Evolutionary conservation across 2,888 invertebrate genomes (phyloP), one percentile per base, ranked within the genome.

Genomic region (Pristionchus mayeri): DNA sequence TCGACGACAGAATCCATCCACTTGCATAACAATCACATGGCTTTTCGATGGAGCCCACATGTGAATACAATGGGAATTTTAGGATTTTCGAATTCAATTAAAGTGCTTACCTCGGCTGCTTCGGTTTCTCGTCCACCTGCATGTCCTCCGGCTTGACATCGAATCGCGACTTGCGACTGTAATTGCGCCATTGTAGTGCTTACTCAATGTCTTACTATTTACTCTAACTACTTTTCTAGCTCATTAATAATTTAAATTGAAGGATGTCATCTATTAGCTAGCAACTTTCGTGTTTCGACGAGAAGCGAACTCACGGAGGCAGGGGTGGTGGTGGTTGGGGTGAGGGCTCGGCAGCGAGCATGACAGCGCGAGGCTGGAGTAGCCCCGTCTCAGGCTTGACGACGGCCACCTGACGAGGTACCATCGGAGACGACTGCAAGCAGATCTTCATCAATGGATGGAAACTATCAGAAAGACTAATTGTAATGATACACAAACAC

Each of bases 121-220:
- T 11, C 76, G 30, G 18, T 27, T 30, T 78, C 50, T 30, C 9
- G 2, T 78, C 76, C 50, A 30, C 30, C 50, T 78, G 50, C 76
- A 78, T 40, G 18, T 78, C 76, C 30, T 78, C 76, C n/a, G 76
- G 76, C 30, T 18, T 50, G 21, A 50, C n/a, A 27, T 78, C 76
- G 76, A 78, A 78, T 16, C 76, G 76, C 6, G 76, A 78, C 50
- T 78, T 78, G 44, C 75, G 75, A n/a, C 75, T 75, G 75, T 11
- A 75, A 44, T 11, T 7, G 24, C 7, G 21, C 21, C 24, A 57
- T 18, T 57, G 6, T 6, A n/a, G n/a, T n/a, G n/a, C n/a, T n/a
- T n/a, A n/a, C n/a, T n/a, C n/a, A n/a, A n/a, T n/a, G n/a, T n/a
- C n/a, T n/a, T n/a, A n/a, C n/a, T n/a, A n/a, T n/a, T n/a, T n/a